phyloP scores from a whole-genome alignment of 2,888 invertebrate genomes.

The Hypomecis atomaria region DNA sequence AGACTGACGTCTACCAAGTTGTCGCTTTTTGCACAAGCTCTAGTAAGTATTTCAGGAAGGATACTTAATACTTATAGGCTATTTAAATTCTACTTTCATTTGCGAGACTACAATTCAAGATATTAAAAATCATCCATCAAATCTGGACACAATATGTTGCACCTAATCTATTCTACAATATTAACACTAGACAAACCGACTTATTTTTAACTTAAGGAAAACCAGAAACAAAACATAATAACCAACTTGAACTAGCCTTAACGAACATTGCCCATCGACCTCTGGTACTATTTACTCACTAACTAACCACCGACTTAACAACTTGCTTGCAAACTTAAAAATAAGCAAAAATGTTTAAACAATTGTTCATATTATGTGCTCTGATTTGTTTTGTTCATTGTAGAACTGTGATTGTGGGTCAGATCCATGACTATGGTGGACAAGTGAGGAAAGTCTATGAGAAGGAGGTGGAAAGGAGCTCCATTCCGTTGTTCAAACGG shows the following conservation, averaged over 20 bases:
- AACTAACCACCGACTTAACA: neutral
- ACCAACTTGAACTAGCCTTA: conserved; percentile 10
- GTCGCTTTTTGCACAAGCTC: too few relatives aligned
- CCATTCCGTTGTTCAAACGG: conserved; percentile 63
- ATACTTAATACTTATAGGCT: too few relatives aligned
- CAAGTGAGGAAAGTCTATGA: conserved; percentile 64
- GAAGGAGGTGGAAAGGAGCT: conserved; percentile 49
- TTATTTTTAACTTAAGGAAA: conserved; percentile 4
- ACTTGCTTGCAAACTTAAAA: conserved; percentile 23
- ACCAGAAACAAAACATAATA: conserved; percentile 1
- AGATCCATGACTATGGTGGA: conserved; percentile 60
- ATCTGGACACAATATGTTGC: too few relatives aligned
- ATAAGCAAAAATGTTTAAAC: conserved; percentile 52
- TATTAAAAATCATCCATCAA: too few relatives aligned
- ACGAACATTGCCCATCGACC: conserved; percentile 13
- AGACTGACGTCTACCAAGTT: too few relatives aligned
- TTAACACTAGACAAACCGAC: too few relatives aligned
- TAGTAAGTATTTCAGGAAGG: too few relatives aligned
- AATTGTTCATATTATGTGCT: conserved; percentile 50
- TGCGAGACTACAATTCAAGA: too few relatives aligned
- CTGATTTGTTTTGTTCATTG: conserved; percentile 49
- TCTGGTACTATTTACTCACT: conserved; percentile 12
- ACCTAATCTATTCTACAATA: too few relatives aligned
- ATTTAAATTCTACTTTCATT: too few relatives aligned
- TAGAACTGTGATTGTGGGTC: conserved; percentile 67